Evolutionary conservation across 2,888 invertebrate genomes (phyloP).

Genomic region (Drosophila rellima): DNA sequence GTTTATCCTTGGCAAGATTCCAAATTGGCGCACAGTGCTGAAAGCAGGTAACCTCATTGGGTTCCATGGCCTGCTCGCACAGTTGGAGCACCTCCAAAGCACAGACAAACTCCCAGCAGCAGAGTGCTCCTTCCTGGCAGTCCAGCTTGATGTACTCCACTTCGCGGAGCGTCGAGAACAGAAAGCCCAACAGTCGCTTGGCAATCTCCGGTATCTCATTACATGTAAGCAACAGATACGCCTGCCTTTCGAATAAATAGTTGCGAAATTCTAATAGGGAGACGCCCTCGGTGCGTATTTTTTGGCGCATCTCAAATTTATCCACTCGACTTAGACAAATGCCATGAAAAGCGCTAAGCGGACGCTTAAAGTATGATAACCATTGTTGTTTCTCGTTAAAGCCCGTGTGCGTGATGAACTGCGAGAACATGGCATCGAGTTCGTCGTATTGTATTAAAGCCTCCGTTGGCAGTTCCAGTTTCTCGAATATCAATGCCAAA

Average conservation of each 20-base stretch:
- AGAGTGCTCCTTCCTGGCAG: conserved; percentile 92
- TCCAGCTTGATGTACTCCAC: conserved; percentile 92
- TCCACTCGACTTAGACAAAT: conserved; percentile 88
- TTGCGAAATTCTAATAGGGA: conserved; percentile 96
- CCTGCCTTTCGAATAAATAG: conserved; percentile 97
- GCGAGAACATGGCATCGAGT: conserved; percentile 97
- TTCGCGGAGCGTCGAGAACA: conserved; percentile 95
- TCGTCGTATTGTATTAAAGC: conserved; percentile 98
- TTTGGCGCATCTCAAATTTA: conserved; percentile 86
- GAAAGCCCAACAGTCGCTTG: conserved; percentile 94
- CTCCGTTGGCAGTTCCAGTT: conserved; percentile 96
- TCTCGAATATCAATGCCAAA: conserved; percentile 96
- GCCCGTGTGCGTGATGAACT: conserved; percentile 97
- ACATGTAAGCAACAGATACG: conserved; percentile 89
- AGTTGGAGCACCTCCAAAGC: conserved; percentile 94
- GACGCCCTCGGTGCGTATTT: conserved; percentile 85
- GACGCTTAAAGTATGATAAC: conserved; percentile 92
- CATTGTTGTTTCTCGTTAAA: conserved; percentile 94
- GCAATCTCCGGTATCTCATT: conserved; percentile 89
- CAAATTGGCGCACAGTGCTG: conserved; percentile 94
- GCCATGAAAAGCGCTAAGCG: conserved; percentile 94
- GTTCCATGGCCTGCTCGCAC: conserved; percentile 90
- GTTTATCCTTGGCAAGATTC: conserved; percentile 95
- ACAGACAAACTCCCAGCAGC: conserved; percentile 97
- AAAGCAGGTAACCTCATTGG: conserved; percentile 91